Percentiles rank a stretch among this genome's conserved stretches.
phyloP scores from a whole-genome alignment of 2,113 vertebrate species.

The Bettongia penicillata region DNA sequence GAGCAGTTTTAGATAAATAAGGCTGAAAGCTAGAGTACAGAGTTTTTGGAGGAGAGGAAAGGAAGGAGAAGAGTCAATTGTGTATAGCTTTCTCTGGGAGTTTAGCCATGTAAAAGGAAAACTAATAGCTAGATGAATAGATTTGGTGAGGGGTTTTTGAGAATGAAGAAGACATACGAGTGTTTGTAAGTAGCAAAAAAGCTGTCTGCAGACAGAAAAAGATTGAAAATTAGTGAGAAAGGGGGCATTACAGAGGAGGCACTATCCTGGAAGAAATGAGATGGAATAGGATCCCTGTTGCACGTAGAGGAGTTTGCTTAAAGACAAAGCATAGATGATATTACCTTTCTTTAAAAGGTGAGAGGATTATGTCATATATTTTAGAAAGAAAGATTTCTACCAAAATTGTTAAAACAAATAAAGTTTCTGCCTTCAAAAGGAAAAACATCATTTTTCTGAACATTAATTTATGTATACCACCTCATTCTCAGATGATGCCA shows the following conservation, averaged over 20 bases:
- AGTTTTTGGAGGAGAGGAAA: background rate
- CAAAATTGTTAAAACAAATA: slow-evolving; percentile 35
- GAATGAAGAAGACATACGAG: background rate
- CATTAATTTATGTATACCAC: background rate
- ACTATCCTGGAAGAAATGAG: background rate
- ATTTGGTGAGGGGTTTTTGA: background rate
- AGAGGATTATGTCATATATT: slow-evolving; percentile 25
- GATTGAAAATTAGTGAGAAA: background rate
- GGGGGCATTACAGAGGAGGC: no score
- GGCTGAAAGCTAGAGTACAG: background rate
- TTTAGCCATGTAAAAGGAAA: background rate
- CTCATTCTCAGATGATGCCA: background rate
- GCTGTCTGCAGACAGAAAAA: background rate
- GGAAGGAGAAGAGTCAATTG: background rate
- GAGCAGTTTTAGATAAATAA: background rate
- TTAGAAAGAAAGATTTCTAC: slow-evolving; percentile 32
- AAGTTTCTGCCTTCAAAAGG: background rate
- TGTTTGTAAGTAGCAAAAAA: background rate
- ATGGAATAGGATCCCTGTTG: background rate
- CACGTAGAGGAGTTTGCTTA: background rate
- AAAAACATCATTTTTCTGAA: background rate
- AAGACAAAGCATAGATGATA: background rate
- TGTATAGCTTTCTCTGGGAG: background rate
- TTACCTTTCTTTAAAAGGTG: slow-evolving; percentile 26
- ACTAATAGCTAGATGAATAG: background rate